Conservation (phyloP, 2,888 invertebrate genomes). For the Rhingia rostrata region DNA sequence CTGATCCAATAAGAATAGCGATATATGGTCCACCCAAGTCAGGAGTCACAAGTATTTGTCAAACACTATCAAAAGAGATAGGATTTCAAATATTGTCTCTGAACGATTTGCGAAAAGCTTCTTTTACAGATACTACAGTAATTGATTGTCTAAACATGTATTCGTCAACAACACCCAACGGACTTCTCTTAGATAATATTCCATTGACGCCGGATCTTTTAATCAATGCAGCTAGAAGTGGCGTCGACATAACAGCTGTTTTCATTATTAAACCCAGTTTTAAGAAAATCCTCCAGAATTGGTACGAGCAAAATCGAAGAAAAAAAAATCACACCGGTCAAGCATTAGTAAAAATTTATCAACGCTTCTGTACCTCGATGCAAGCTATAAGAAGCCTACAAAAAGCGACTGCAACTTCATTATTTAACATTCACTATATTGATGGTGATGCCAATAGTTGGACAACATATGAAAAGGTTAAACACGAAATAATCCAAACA, state of each 20-base stretch:
- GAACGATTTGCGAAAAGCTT: conserved; percentile 74
- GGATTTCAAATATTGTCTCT: conserved; percentile 78
- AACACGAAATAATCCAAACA: conserved; percentile 81
- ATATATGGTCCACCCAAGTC: conserved; percentile 87
- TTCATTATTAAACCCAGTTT: conserved; percentile 83
- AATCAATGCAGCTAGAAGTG: conserved; percentile 83
- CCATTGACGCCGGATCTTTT: conserved; percentile 84
- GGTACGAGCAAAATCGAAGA: conserved; percentile 62
- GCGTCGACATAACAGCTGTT: conserved; percentile 85
- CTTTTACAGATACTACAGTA: conserved; percentile 83
- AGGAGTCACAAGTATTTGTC: conserved; percentile 85
- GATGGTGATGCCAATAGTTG: conserved; percentile 84
- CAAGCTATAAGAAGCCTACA: conserved; percentile 37
- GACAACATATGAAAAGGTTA: conserved; percentile 84
- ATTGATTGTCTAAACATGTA: conserved; percentile 85
- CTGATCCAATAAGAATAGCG: conserved; percentile 84
- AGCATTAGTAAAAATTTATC: neutral
- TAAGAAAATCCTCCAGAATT: conserved; percentile 82
- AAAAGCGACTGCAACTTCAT: conserved; percentile 23
- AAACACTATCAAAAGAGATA: conserved; percentile 84
- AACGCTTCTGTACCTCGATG: conserved; percentile 46
- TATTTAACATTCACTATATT: conserved; percentile 84
- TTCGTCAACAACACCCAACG: conserved; percentile 84
- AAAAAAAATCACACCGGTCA: conserved; percentile 9
- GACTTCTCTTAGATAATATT: conserved; percentile 87